Evolutionary conservation across 2,888 invertebrate species (phyloP).

Genomic region (Branchipolynoe longqiensis): DNA sequence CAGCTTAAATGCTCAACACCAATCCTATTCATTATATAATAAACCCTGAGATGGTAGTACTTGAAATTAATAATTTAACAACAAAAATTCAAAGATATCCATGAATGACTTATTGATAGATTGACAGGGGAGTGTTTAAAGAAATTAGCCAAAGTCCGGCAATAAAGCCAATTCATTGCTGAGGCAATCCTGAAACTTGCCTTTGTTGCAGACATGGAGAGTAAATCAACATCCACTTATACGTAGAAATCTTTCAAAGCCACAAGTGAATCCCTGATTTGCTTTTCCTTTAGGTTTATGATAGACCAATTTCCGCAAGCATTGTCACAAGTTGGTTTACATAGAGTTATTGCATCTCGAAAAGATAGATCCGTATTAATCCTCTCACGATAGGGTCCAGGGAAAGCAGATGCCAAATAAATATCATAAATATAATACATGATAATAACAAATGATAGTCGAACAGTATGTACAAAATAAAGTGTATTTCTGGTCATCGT

Average conservation of each 20-base stretch:
- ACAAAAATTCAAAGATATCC: no score
- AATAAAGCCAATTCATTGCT: no score
- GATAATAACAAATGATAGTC: conserved; percentile 9
- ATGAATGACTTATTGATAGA: no score
- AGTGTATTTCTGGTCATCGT: background rate
- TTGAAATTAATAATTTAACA: no score
- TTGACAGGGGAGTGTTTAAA: no score
- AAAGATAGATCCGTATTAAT: background rate
- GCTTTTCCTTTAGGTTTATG: background rate
- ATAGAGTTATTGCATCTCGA: background rate
- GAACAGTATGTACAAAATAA: background rate
- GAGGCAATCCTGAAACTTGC: no score
- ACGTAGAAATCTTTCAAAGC: background rate
- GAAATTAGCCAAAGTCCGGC: no score
- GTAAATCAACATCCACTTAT: background rate
- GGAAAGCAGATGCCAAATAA: background rate
- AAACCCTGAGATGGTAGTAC: no score
- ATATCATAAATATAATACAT: conserved; percentile 10
- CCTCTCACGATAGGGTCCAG: background rate
- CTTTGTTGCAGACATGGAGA: no score
- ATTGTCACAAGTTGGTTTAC: background rate
- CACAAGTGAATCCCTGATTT: background rate
- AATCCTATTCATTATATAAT: no score
- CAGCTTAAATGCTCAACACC: no score
- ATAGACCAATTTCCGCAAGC: background rate